Evolutionary conservation across 2,888 invertebrate genomes (phyloP), one percentile per base, ranked within the genome.

Genomic region (Glyphotaelius pellucidus): DNA sequence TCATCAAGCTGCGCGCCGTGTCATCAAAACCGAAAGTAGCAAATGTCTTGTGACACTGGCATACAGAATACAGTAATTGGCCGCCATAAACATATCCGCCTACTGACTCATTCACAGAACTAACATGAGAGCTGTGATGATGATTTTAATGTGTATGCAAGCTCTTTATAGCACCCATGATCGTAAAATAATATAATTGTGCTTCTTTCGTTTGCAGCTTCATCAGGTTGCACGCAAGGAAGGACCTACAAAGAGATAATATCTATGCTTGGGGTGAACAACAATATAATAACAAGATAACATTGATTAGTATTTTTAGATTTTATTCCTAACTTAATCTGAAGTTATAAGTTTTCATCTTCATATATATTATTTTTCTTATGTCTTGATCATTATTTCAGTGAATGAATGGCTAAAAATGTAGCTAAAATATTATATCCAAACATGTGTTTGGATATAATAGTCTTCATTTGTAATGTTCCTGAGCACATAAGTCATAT

Each of bases 21-120:
- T 89, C 91, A 81, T 67, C 83, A 89, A 84, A 81, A 89, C 80
- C 91, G n/a, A 84, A 85, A 80, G 35, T 80, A 80, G 67, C 84
- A 67, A 89, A 91, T 89, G 79, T 89, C 89, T 91, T 91, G 81
- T 89, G 91, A 91, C 91, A 83, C 32, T 32, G 25, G 83, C 32
- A 32, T 32, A 83, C 83, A 35, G 31, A 35, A 35, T 83, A 32
- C 32, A 83, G 83, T 35, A 83, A 35, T 83, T 83, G 32, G 31
- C 19, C 83, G 32, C 35, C 83, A 67, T 67, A 67, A 67, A 67
- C 67, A 67, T 67, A 67, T 67, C 67, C 67, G 67, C 67, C 67
- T 67, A 67, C 25, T 25, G 25, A 67, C 7, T 67, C 25, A 67
- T 67, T 67, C 67, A 67, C 25, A 67, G 67, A 67, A 67, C 67